Evolutionary conservation across 2,113 vertebrate species (phyloP).

Genomic region (Meles meles): DNA sequence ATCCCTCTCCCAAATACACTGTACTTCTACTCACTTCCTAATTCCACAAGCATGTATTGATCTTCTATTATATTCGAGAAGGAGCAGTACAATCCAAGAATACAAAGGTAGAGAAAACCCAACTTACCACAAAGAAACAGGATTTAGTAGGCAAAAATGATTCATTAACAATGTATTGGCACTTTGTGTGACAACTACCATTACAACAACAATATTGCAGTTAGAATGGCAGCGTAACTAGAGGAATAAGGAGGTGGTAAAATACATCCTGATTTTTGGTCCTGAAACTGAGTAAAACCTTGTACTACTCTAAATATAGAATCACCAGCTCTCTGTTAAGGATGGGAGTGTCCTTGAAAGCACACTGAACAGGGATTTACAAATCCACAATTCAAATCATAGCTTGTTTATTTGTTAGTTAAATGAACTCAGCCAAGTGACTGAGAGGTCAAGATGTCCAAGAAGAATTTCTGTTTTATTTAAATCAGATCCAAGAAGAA

Average conservation of each 20-base stretch:
- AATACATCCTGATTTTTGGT: background rate
- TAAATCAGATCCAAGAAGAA: background rate
- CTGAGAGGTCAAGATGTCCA: background rate
- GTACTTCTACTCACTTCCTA: background rate
- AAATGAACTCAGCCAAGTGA: background rate
- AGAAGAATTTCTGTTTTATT: constrained; percentile 7
- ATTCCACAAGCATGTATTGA: background rate
- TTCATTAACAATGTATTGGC: background rate
- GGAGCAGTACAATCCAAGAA: background rate
- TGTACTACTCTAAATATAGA: background rate
- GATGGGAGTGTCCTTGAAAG: background rate
- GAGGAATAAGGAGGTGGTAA: background rate
- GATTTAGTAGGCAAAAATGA: background rate
- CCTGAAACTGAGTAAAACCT: background rate
- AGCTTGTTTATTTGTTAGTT: background rate
- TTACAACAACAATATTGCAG: too few relatives aligned
- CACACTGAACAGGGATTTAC: background rate
- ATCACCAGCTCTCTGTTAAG: background rate
- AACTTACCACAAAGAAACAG: background rate
- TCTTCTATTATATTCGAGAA: background rate
- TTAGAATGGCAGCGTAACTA: background rate
- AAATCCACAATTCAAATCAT: background rate
- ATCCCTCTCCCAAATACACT: background rate
- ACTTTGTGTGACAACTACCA: background rate
- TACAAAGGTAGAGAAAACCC: background rate